Evolutionary conservation across 2,113 vertebrate species (phyloP), one percentile per base, ranked within the genome.

Genomic region (Carlito syrichta): DNA sequence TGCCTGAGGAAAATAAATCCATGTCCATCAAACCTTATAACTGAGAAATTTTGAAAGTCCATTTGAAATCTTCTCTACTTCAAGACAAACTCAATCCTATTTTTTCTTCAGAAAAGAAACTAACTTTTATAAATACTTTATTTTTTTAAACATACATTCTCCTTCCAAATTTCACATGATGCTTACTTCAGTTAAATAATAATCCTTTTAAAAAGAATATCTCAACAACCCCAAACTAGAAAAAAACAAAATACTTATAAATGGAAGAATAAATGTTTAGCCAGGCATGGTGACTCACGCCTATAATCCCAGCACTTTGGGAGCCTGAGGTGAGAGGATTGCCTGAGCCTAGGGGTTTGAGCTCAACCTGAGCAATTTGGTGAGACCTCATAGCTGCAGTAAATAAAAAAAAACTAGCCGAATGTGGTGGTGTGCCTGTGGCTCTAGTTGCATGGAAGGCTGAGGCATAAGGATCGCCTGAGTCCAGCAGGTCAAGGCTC

Each of bases 91-190:
- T 58, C 58, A 94, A 50, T 84, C 25, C 2, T 87, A 38, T 40
- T 85, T 91, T 96, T 23, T 95, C n/a, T 81, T 88, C 43, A 77
- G 20, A 73, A 60, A 84, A 78, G 8, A 88, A n/a, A 88, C 14
- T 4, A 84, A 78, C 2, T 14, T 22, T 58, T 90, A 32, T 83
- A 77, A 43, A 87, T 77, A 20, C 3, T 7, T 52, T 63, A 54
- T 38, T 43, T 87, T 74, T 23, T 85, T 85, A 91, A 74, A 85
- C 11, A 54, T 17, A 74, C 32, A 5, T 38, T 69, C 10, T 60
- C 23, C 2, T 69, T 81, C 56, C n/a, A 81, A 63, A n/a, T 68
- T 87, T 91, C 56, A 13, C 63, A 50, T 78, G 76, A 84, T 30
- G 6, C 78, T 8, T 81, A 82, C 7, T 76, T 45, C 73, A 86